Base-by-base conservation (phyloP, 1,140 invertebrate genomes). In the Apis laboriosa region DNA sequence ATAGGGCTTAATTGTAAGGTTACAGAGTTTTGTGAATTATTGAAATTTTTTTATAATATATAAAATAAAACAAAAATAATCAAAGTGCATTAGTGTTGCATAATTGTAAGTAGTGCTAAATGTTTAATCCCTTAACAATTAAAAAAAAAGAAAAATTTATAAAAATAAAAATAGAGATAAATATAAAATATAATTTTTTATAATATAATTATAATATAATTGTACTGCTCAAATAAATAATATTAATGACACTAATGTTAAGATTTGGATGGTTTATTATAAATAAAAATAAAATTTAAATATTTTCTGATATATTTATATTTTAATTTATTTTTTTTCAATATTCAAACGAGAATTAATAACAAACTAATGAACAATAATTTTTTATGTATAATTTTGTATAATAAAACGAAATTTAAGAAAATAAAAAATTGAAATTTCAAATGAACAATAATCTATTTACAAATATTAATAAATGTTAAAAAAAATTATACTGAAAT, bases 1-100 rank as follows among this genome's bases (percentile, higher is more conserved):
- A 24, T 61, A 61, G 15, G 61, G 63, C 55, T 81, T 51, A 66
- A 86, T 66, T 70, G n/a, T 13, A 34, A 71, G 28, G 9, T 43
- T 63, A 17, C 24, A 55, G 24, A 80, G 15, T 61, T 21, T 34
- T 15, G 21, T 53, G 53, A n/a, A 63, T 71, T 64, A 77, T 21
- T 66, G 60, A 15, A 71, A 21, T 61, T 60, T 58, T 15, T 78
- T 28, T 49, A 75, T 5, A 8, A 17, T 15, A 34, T 72, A 60
- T 51, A 73, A 67, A 81, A 63, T 60, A 63, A 63, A 77, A 34
- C 19, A 53, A 15, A n/a, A 73, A 3, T 76, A 17, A 61, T 67
- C 11, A 19, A 43, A 79, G 9, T 67, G 24, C n/a, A 74, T 74
- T 53, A 74, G 19, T 56, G 13, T 68, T 60, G 21, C n/a, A 17